Base-by-base conservation (phyloP, 2,888 invertebrate genomes). In the Caprella mutica region DNA sequence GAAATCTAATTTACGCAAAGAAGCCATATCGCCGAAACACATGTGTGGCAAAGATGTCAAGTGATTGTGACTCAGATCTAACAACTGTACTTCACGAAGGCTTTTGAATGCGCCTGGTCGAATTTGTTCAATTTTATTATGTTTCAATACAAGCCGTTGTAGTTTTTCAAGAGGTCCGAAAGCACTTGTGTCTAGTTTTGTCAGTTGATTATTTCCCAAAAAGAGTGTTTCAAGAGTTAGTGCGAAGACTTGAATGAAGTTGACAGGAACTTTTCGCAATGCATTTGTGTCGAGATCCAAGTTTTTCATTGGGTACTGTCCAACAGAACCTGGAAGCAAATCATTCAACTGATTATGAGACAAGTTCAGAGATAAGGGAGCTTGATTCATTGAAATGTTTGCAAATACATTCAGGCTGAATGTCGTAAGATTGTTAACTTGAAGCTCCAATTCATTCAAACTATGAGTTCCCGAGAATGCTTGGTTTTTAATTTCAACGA, bases 71-170 rank as follows among this genome's bases (percentile, higher is more conserved):
- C 66, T 65, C 39, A 70, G 60, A 52, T 69, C 66, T 24, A 70
- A 62, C 17, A 69, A 65, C 67, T 70, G 66, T 2, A 65, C 73
- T 55, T 81, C 81, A 59, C 80, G 77, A 24, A 88, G 74, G 30
- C 84, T 85, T 62, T 81, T 80, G 71, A 90, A 87, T 4, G 88
- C 84, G 70, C 84, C 81, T 65, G 83, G 80, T 67, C 84, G 81
- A 38, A 90, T 73, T 3, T 77, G 76, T 66, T 80, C 80, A 58
- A 90, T 80, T 66, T 80, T 81, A 72, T 90, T 90, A 69, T 82
- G 79, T 52, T 82, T 80, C 59, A 90, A 73, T 69, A 83, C 83
- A 65, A 89, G 72, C 65, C 82, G 80, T 73, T 88, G 86, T 65
- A 90, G 75, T 61, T 78, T 77, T 52, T 78, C 54, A 1, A 64